phyloP scores from a whole-genome alignment of 2,888 invertebrate species.

The Chouioia cunea region DNA sequence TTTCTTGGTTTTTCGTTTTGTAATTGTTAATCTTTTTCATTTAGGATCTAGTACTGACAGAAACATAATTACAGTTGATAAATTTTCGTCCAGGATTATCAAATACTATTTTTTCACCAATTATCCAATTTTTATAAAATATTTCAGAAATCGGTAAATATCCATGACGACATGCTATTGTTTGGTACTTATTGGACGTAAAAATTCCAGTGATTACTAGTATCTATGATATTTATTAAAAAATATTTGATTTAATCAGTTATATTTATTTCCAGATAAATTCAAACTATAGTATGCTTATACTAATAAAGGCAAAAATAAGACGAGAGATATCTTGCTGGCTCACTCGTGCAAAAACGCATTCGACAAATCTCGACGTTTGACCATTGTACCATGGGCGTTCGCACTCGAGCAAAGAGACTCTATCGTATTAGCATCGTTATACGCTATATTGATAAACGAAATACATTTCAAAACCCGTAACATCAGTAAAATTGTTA shows the following conservation, averaged over 20 bases:
- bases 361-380: no score
- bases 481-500: no score
- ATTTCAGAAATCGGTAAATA: constrained; percentile 62
- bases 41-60: constrained; percentile 44
- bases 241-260: background rate
- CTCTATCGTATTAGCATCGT: no score
- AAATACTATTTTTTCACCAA: constrained; percentile 68
- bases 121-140: constrained; percentile 68
- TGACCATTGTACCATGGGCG: no score
- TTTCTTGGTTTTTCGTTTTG: background rate
- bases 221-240: constrained; percentile 17
- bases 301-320: no score
- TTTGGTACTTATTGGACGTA: constrained; percentile 55
- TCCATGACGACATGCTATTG: constrained; percentile 50
- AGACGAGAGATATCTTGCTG: no score
- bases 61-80: constrained; percentile 65
- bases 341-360: no score
- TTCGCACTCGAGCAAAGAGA: no score
- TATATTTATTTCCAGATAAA: no score
- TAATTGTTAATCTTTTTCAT: background rate
- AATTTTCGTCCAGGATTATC: constrained; percentile 71
- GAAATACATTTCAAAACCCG: no score
- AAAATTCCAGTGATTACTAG: constrained; percentile 54
- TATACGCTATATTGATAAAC: no score
- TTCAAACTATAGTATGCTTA: no score